These are phyloP conservation scores for Tylochromis polylepis DNA, from an alignment of 2,113 vertebrate genomes.

Conservation along the genomic window DNA sequence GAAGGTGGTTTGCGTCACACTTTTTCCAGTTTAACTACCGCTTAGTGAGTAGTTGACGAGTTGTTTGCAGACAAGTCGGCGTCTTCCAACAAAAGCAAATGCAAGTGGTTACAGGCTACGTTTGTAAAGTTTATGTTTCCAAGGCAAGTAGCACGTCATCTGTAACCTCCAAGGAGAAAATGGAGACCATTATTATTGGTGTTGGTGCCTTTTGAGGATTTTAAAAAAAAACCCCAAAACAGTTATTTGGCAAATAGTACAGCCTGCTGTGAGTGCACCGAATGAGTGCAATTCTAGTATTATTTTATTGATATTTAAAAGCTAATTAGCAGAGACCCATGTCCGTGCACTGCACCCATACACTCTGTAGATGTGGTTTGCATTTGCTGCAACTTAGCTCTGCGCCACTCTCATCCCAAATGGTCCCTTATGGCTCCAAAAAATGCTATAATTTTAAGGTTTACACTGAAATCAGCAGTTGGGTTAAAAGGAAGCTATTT, in stretches of 20 bases:
- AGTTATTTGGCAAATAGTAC: not conserved
- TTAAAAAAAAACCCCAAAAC: not conserved
- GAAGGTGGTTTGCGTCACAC: not conserved
- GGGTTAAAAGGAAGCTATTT: no score
- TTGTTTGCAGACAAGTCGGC: not conserved
- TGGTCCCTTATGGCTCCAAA: fast-evolving
- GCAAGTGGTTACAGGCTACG: not conserved
- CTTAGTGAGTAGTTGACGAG: not conserved
- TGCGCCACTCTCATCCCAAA: not conserved
- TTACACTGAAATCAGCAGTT: not conserved
- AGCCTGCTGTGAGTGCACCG: not conserved
- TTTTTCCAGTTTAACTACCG: not conserved
- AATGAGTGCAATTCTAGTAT: not conserved
- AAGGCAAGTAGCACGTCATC: not conserved
- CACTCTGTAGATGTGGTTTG: not conserved
- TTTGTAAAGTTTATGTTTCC: no score
- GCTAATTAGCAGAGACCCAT: not conserved
- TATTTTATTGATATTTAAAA: not conserved
- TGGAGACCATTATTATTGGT: not conserved
- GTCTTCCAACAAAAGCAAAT: not conserved
- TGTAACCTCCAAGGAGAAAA: not conserved
- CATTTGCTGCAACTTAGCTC: not conserved
- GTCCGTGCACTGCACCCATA: not conserved
- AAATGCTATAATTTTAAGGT: not conserved
- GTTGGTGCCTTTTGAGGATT: not conserved